Percentiles rank a stretch among this genome's conserved stretches.
phyloP scores from a whole-genome alignment of 2,797 vertebrate genomes.

The Sardinella longiceps region DNA sequence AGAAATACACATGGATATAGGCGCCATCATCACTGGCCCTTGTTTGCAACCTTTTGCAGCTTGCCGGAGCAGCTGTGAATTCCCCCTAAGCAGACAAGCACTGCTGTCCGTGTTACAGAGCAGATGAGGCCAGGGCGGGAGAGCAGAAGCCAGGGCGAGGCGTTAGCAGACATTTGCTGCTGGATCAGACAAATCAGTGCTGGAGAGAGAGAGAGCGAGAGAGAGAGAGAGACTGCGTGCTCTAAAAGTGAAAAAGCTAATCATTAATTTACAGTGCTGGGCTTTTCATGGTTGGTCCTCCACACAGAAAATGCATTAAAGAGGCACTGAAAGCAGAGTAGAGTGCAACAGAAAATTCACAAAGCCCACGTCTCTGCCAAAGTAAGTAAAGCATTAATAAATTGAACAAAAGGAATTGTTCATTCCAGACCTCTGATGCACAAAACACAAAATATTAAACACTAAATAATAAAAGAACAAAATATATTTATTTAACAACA shows the following conservation, averaged over 20 bases:
- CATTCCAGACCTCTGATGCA: background rate
- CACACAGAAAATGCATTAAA: conserved; percentile 10
- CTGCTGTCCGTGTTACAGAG: background rate
- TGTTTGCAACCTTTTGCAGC: conserved; percentile 11
- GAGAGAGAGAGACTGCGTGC: background rate
- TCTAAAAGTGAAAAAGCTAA: background rate
- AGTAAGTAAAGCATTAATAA: background rate
- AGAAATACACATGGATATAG: background rate
- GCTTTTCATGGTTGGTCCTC: background rate
- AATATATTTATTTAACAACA: too few species aligned
- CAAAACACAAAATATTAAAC: too few species aligned
- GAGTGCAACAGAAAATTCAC: background rate
- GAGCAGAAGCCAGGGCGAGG: background rate
- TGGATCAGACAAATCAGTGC: background rate
- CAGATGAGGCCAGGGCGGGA: background rate
- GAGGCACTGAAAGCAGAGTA: background rate
- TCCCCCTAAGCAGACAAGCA: conserved; percentile 34
- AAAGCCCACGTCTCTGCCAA: background rate
- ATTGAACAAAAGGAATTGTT: background rate
- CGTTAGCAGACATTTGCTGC: background rate
- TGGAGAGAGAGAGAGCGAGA: too few species aligned
- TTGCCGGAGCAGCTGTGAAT: background rate
- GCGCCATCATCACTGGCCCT: background rate
- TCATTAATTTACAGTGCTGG: background rate
- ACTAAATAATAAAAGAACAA: background rate